These are phyloP conservation scores for Holotrichia oblita DNA, from an alignment of 1,140 invertebrate genomes.

Conservation along the genomic window DNA sequence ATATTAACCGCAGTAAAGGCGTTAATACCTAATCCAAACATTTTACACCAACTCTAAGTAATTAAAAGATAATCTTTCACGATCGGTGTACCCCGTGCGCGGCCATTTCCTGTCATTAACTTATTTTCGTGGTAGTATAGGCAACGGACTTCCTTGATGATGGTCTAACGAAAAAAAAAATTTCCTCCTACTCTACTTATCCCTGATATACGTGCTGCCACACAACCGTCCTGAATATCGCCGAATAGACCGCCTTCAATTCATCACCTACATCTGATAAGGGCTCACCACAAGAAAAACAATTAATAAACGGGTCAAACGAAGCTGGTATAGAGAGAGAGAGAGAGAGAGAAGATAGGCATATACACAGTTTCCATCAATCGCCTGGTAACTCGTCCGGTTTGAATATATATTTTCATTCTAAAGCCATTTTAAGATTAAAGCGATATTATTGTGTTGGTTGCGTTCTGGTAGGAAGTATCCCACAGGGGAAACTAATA, in stretches of 20 bases:
- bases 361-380: neutral
- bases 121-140: too few species aligned
- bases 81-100: too few species aligned
- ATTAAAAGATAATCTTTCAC: too few species aligned
- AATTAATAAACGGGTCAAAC: neutral
- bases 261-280: constrained; percentile 20
- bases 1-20: too few species aligned
- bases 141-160: too few species aligned
- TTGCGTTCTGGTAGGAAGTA: constrained; percentile 7
- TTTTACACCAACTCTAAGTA: too few species aligned
- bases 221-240: neutral
- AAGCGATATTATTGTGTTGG: constrained; percentile 17
- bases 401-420: constrained; percentile 7
- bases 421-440: constrained; percentile 21
- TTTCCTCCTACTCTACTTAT: constrained; percentile 13
- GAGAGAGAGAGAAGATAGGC: neutral
- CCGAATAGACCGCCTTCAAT: constrained; percentile 1
- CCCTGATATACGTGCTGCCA: neutral
- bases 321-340: neutral
- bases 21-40: too few species aligned
- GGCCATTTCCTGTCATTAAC: too few species aligned
- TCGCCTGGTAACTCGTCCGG: constrained; percentile 7
- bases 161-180: neutral
- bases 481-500: constrained; percentile 19
- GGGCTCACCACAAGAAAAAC: constrained; percentile 1